phyloP scores from a whole-genome alignment of 2,113 vertebrate species.

The Oryzias curvinotus region DNA sequence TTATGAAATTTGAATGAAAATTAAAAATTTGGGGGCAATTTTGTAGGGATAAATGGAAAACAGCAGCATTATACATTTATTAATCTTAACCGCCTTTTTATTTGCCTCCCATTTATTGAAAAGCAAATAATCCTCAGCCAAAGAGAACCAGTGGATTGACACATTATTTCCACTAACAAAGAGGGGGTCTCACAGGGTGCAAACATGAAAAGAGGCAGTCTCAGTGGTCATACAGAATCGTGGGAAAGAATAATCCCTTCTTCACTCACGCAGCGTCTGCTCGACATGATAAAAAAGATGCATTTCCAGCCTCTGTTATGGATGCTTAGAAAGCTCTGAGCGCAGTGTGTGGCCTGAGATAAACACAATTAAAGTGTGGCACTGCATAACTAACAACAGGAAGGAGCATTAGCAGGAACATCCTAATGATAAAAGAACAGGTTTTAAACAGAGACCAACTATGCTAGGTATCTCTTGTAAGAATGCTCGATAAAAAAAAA shows the following conservation, averaged over 20 bases:
- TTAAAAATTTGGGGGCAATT: background rate
- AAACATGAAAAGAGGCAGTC: slow-evolving; percentile 17
- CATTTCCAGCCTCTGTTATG: slow-evolving; percentile 31
- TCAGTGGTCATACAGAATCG: slow-evolving; percentile 38
- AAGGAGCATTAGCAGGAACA: background rate
- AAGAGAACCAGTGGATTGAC: slow-evolving; percentile 14
- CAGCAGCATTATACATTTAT: slow-evolving; percentile 4
- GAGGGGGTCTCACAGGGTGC: slow-evolving; percentile 20
- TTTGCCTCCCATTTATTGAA: slow-evolving; percentile 18
- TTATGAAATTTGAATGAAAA: too few species aligned
- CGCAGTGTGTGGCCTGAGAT: slow-evolving; percentile 44
- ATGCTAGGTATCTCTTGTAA: slow-evolving; percentile 16
- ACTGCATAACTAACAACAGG: slow-evolving; percentile 45
- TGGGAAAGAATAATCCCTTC: slow-evolving; percentile 33
- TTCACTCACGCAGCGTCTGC: slow-evolving; percentile 19
- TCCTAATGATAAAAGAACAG: slow-evolving; percentile 26
- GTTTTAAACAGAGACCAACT: slow-evolving; percentile 7
- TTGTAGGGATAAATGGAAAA: background rate
- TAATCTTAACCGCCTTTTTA: background rate
- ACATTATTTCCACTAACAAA: slow-evolving; percentile 23
- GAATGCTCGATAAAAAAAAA: slow-evolving; percentile 5
- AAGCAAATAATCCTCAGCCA: slow-evolving; percentile 22
- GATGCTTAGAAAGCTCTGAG: slow-evolving; percentile 33
- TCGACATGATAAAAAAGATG: slow-evolving; percentile 47
- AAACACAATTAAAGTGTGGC: slow-evolving; percentile 38